Evolutionary conservation across 2,888 invertebrate species (phyloP).

Genomic region (Hermodice carunculata): DNA sequence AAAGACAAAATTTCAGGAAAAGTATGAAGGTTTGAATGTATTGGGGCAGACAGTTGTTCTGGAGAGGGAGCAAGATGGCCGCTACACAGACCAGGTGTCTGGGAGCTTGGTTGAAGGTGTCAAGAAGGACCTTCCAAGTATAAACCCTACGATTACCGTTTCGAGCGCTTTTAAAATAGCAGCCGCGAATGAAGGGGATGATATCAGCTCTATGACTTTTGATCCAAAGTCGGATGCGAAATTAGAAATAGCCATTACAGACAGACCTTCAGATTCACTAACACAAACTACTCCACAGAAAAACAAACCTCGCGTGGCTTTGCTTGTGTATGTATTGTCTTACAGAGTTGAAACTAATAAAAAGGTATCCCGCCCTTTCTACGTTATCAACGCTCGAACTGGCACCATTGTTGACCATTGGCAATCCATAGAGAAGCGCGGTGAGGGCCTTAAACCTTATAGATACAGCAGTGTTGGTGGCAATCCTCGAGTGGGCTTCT

Average conservation of each 20-base stretch:
- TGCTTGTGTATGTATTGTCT: not conserved
- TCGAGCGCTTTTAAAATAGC: constrained; percentile 1
- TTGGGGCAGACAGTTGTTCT: constrained; percentile 43
- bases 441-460: not conserved
- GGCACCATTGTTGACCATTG: not conserved
- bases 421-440: not conserved
- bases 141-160: not conserved
- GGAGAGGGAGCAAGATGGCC: constrained; percentile 26
- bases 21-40: constrained; percentile 40
- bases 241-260: not conserved
- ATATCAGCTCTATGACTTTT: not conserved
- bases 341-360: not conserved
- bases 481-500: not conserved
- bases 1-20: constrained; percentile 42
- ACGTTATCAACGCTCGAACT: constrained; percentile 5
- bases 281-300: too few species aligned
- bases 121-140: not conserved
- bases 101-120: constrained; percentile 29
- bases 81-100: constrained; percentile 36
- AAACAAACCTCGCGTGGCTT: too few species aligned
- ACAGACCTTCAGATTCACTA: too few species aligned
- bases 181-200: not conserved
- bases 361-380: not conserved
- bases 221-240: not conserved
- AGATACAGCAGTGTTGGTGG: not conserved